phyloP scores from a whole-genome alignment of 1,140 invertebrate genomes.

The Drosophila fuyamai region DNA sequence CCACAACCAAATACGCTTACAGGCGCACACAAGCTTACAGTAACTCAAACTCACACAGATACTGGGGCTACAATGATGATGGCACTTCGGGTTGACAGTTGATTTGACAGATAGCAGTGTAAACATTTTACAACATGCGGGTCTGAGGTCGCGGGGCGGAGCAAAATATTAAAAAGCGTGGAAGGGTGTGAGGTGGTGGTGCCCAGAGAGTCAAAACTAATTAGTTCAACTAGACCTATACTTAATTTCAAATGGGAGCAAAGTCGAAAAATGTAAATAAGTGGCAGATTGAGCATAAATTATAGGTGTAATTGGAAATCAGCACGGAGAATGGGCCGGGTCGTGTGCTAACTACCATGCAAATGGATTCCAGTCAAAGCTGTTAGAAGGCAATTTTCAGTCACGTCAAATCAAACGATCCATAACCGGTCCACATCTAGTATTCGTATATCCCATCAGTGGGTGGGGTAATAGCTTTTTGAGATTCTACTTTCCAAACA shows the following conservation, averaged over 20 bases:
- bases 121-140: conserved; percentile 73
- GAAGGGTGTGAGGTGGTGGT: conserved; percentile 4
- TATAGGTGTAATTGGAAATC: conserved; percentile 66
- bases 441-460: not conserved
- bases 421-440: conserved; percentile 19
- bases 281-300: conserved; percentile 64
- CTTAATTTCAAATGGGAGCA: conserved; percentile 63
- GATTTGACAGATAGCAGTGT: conserved; percentile 82
- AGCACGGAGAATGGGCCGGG: conserved; percentile 18
- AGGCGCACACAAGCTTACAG: not conserved
- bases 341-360: conserved; percentile 64
- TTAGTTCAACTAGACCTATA: conserved; percentile 83
- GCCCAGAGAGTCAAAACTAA: conserved; percentile 61
- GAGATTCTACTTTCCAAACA: conserved; percentile 23
- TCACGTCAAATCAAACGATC: conserved; percentile 54
- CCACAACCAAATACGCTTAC: conserved; percentile 28
- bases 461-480: conserved; percentile 30
- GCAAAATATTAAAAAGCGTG: conserved; percentile 9
- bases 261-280: conserved; percentile 54
- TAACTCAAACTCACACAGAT: conserved; percentile 5
- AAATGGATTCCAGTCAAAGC: conserved; percentile 63
- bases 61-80: conserved; percentile 51
- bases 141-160: conserved; percentile 27
- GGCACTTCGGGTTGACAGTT: conserved; percentile 78
- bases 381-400: conserved; percentile 72